These are phyloP conservation scores for Euphonia xanthogaster DNA, from an alignment of 2,797 vertebrate species.

Conservation along the genomic window DNA sequence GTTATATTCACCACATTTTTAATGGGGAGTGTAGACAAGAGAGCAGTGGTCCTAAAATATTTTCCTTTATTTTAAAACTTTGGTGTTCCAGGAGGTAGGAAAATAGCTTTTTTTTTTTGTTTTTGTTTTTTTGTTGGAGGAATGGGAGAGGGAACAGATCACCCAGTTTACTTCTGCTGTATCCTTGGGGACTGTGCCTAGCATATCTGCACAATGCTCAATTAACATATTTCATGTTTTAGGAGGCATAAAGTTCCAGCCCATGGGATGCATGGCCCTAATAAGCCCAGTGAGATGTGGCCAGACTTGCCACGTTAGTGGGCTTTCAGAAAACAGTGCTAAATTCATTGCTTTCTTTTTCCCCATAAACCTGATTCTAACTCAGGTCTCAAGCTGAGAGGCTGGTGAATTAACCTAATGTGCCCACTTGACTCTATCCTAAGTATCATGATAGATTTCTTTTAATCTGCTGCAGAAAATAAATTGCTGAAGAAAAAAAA, in stretches of 20 bases:
- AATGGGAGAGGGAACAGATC: neutral
- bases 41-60: neutral
- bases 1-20: accelerated
- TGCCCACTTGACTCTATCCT: slow-evolving; percentile 52
- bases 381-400: slow-evolving; percentile 20
- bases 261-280: neutral
- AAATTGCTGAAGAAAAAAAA: slow-evolving; percentile 27
- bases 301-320: neutral
- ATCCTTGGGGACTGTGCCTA: neutral
- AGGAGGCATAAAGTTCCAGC: neutral
- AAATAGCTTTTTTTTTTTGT: accelerated
- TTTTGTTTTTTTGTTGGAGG: neutral
- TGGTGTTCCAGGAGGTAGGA: neutral
- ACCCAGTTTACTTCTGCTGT: neutral
- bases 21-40: neutral
- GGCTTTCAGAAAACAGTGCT: neutral
- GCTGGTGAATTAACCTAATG: slow-evolving; percentile 40
- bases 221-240: neutral
- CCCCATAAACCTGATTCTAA: neutral
- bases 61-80: neutral
- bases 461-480: slow-evolving; percentile 63
- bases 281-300: neutral
- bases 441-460: slow-evolving; percentile 61
- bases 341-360: neutral
- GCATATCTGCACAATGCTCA: neutral